Evolutionary conservation across 2,113 vertebrate species (phyloP).

Genomic region (Leptodactylus fuscus): DNA sequence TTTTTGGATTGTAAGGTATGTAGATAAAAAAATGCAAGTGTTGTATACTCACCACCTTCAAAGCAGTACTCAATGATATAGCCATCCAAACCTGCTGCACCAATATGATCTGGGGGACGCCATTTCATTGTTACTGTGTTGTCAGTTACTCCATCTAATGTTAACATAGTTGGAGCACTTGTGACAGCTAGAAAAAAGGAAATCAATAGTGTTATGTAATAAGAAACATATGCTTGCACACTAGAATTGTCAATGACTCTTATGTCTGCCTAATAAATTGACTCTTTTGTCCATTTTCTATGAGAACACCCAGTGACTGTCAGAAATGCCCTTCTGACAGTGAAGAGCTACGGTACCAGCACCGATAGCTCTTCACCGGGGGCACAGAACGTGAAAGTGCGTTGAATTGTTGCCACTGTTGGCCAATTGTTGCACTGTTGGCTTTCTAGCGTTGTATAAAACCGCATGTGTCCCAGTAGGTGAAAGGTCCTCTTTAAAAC

Average conservation of each 20-base stretch:
- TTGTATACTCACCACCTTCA: slow-evolving; percentile 92
- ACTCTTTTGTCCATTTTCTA: not conserved
- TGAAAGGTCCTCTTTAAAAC: no score
- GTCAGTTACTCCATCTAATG: slow-evolving; percentile 92
- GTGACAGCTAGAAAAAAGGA: slow-evolving; percentile 84
- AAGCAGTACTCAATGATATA: slow-evolving; percentile 94
- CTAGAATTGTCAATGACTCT: not conserved
- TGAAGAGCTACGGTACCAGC: no score
- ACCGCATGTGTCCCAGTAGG: no score
- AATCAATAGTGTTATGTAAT: not conserved
- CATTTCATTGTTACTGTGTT: slow-evolving; percentile 91
- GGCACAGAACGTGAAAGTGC: no score
- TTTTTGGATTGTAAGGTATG: not conserved
- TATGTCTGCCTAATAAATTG: not conserved
- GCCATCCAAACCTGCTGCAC: slow-evolving; percentile 93
- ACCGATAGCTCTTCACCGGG: no score
- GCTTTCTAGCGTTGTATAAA: no score
- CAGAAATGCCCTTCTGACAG: no score
- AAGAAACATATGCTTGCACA: not conserved
- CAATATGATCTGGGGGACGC: slow-evolving; percentile 96
- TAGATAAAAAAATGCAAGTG: not conserved
- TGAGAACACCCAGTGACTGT: no score
- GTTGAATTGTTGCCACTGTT: no score
- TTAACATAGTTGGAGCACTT: slow-evolving; percentile 92
- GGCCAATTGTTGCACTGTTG: no score